phyloP scores from a whole-genome alignment of 92 coral and sea anemone genomes.

The Porites rus region DNA sequence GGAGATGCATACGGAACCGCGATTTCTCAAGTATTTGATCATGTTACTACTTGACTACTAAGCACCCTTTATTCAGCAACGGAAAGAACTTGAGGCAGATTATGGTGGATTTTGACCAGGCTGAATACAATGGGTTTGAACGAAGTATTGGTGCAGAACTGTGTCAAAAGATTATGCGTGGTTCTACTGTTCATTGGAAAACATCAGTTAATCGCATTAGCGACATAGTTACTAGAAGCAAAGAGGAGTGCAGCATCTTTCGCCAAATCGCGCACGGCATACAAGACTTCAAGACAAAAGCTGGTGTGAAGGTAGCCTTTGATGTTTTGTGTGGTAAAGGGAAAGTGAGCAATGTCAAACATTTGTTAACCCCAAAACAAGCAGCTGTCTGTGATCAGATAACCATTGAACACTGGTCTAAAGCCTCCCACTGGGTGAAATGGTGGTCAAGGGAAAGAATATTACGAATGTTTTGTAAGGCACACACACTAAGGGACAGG shows the following conservation, averaged over 20 bases:
- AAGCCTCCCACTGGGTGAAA: constrained; percentile 58
- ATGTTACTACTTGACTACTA: constrained; percentile 50
- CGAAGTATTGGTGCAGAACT: constrained; percentile 36
- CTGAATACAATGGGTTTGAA: constrained; percentile 64
- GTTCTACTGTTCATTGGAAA: constrained; percentile 50
- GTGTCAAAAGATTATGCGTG: constrained; percentile 34
- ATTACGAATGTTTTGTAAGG: constrained; percentile 53
- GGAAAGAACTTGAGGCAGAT: constrained; percentile 57
- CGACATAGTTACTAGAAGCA: constrained; percentile 37
- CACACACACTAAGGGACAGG: constrained; percentile 28
- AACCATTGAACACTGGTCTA: constrained; percentile 32
- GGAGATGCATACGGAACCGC: constrained; percentile 69
- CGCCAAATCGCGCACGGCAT: constrained; percentile 37
- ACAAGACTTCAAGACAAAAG: constrained; percentile 39
- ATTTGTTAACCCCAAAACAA: constrained; percentile 32
- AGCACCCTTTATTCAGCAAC: constrained; percentile 33
- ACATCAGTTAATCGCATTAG: constrained; percentile 43
- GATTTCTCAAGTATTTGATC: constrained; percentile 49
- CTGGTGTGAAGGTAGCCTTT: constrained; percentile 25
- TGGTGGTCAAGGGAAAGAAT: constrained; percentile 64
- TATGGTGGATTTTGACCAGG: constrained; percentile 70
- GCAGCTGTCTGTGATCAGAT: neutral
- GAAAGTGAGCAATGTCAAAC: constrained; percentile 6
- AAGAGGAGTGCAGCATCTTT: constrained; percentile 35
- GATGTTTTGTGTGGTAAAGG: constrained; percentile 47